Conservation (phyloP, 1,140 invertebrate genomes). For the Glomeris maerens region DNA sequence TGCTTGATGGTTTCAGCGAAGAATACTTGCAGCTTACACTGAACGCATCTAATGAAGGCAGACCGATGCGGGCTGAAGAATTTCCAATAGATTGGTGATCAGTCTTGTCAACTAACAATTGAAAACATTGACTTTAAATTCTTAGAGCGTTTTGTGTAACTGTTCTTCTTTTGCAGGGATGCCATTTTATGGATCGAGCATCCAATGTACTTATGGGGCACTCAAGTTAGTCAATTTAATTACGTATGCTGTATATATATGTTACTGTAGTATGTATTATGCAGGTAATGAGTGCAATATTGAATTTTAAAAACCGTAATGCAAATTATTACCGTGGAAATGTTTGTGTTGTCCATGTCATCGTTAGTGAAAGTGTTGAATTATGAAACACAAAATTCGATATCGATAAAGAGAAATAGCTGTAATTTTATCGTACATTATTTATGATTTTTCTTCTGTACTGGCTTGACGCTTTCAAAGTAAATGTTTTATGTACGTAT, state of each 20-base stretch:
- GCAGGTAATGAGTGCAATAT: neutral
- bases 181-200: slow-evolving; percentile 86
- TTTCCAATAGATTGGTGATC: neutral
- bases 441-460: neutral
- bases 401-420: neutral
- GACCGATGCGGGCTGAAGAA: neutral
- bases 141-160: too few species aligned
- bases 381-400: neutral
- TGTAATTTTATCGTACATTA: neutral
- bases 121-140: neutral
- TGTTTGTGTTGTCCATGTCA: neutral
- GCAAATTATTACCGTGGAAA: neutral
- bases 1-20: neutral
- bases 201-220: slow-evolving; percentile 66
- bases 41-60: neutral
- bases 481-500: too few species aligned
- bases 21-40: neutral
- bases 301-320: neutral
- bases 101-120: neutral
- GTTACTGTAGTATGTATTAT: neutral
- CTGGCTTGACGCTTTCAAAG: neutral
- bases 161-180: slow-evolving; percentile 35
- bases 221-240: slow-evolving; percentile 60
- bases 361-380: neutral
- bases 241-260: too few species aligned